Evolutionary conservation across 2,113 vertebrate genomes (phyloP), one percentile per base, ranked within the genome.

Genomic region (Ivindomyrus marchei): DNA sequence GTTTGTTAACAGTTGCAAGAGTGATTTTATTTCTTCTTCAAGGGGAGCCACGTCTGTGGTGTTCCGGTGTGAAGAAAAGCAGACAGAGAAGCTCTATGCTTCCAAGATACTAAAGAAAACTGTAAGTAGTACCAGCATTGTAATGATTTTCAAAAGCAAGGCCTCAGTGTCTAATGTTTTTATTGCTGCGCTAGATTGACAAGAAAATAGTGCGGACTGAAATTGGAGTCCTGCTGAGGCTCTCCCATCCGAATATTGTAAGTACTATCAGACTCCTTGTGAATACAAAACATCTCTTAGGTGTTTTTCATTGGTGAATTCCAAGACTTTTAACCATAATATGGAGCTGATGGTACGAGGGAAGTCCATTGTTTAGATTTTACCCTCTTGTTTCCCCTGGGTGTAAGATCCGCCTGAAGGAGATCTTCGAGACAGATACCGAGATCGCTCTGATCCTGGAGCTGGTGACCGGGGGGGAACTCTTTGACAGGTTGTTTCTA

Each of bases 71-170:
- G 94, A 97, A 92, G 97, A 98, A 94, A 98, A 97, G 92, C 94
- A 96, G 90, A 96, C 97, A 0, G 95, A 97, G 90, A 94, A 95
- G 91, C 95, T 94, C 0, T 98, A 94, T 0, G 97, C 97, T 0
- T 94, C 96, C 93, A 98, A 98, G 93, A 96, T 97, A 77, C 94
- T 98, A 27, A 97, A 98, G 95, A 98, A 98, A 93, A 98, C 97
- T 36, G 97, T 98, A 89, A 96, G 96, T 93, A 85, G 39, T 8
- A 52, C 27, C 4, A 31, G 6, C 9, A 83, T 87, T 89, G 36
- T 83, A 49, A 31, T 17, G 19, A 56, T 3, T 85, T 62, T 80
- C 11, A 77, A 52, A 47, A 88, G 3, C 31, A 70, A 9, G 24
- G 85, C 10, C 62, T 58, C 19, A 19, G 21, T 7, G 27, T 21